A percentile compares a stretch with the other conserved stretches of the same genome.
Evolutionary conservation across 2,888 invertebrate species (phyloP).

Genomic region (Ophion ventricosus): DNA sequence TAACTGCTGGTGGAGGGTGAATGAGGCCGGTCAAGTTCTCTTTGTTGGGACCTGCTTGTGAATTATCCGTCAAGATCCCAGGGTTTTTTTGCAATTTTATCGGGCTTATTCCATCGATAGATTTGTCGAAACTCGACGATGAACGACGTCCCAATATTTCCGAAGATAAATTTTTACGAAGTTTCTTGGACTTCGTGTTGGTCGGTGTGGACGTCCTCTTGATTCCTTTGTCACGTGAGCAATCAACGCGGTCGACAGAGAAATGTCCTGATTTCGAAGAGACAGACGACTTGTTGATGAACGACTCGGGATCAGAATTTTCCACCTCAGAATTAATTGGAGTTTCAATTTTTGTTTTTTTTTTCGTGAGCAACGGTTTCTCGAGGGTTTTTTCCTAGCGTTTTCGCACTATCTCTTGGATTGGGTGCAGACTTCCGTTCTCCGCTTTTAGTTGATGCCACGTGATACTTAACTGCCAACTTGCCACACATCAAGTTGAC

Average conservation of each 20-base stretch:
- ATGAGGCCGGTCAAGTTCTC: constrained; percentile 17
- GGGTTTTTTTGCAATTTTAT: background rate
- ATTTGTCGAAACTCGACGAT: background rate
- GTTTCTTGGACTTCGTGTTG: background rate
- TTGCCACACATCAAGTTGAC: too few species aligned
- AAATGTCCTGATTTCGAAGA: too few species aligned
- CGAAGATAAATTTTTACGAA: background rate
- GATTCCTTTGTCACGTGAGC: background rate
- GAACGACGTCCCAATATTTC: background rate
- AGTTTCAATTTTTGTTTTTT: too few species aligned
- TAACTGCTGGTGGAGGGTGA: constrained; percentile 2
- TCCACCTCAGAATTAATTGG: too few species aligned
- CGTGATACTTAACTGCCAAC: too few species aligned
- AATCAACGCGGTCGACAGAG: background rate
- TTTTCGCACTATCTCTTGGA: too few species aligned
- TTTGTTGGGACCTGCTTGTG: background rate
- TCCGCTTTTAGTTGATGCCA: too few species aligned
- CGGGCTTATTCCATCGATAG: background rate
- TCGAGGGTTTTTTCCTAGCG: too few species aligned
- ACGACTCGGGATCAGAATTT: too few species aligned
- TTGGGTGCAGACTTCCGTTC: too few species aligned
- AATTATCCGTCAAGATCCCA: constrained; percentile 2
- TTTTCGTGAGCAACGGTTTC: too few species aligned
- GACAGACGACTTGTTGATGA: too few species aligned
- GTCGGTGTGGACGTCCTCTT: background rate